Evolutionary conservation across 2,888 invertebrate species (phyloP).

Genomic region (Anarsia innoxiella): DNA sequence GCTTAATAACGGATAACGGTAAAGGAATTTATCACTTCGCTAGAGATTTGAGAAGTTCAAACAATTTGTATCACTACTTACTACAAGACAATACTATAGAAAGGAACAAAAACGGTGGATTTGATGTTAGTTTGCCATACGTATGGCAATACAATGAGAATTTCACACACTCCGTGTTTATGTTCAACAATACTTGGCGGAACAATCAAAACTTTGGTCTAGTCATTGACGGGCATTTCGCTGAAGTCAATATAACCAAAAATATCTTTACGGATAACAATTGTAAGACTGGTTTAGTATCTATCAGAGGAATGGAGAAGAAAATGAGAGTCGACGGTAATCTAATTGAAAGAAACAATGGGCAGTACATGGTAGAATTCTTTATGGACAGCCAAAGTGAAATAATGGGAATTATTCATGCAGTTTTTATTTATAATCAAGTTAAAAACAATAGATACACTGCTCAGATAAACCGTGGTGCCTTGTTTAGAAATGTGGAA

Average conservation of each 20-base stretch:
- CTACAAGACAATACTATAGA: conserved; percentile 90
- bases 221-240: conserved; percentile 94
- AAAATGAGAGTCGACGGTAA: conserved; percentile 89
- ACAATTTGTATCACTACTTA: conserved; percentile 97
- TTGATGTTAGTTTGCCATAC: conserved; percentile 92
- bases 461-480: conserved; percentile 42
- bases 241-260: conserved; percentile 88
- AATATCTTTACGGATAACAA: conserved; percentile 90
- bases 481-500: conserved; percentile 52
- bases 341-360: conserved; percentile 85
- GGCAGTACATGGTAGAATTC: conserved; percentile 90
- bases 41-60: conserved; percentile 94
- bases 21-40: conserved; percentile 92
- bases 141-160: conserved; percentile 97
- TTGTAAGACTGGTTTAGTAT: conserved; percentile 87
- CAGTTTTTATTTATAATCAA: conserved; percentile 85
- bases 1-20: conserved; percentile 90
- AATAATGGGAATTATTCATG: conserved; percentile 89
- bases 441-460: conserved; percentile 81
- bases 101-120: conserved; percentile 89
- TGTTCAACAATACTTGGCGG: conserved; percentile 91
- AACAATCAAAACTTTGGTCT: conserved; percentile 90
- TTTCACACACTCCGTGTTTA: conserved; percentile 91
- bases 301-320: conserved; percentile 97
- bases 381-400: conserved; percentile 94